Base-by-base conservation (phyloP, 2,888 invertebrate species). In the Lasioglossum zephyrum region DNA sequence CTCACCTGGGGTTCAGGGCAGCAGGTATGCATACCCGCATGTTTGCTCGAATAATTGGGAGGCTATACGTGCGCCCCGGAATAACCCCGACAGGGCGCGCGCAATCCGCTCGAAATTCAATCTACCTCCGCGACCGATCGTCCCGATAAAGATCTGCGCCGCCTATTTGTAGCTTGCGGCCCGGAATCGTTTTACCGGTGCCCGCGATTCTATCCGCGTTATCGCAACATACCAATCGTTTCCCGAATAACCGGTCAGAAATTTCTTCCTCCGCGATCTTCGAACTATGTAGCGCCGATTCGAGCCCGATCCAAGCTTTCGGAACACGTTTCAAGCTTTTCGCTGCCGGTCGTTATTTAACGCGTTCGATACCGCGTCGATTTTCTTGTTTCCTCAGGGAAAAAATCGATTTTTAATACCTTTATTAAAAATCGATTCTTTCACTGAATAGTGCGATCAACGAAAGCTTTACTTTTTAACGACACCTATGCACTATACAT, bases 1-100 rank as follows among this genome's bases (percentile, higher is more conserved):
- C 91, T 91, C 90, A 90, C 90, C 90, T 90, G 91, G 90, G 90
- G 88, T 91, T 88, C 90, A 76, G 85, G 81, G 80, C 77, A 87
- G 85, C 89, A 88, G 91, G 89, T 91, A 90, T 90, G 90, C 91
- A 89, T 89, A 89, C 90, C 91, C 90, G 90, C 90, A 89, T 91
- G 91, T 91, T 91, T 91, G 91, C 89, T 85, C 91, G 91, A 91
- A 91, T 91, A 91, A 91, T 91, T 91, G 91, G 89, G 82, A 91
- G 79, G 88, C 86, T 89, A 89, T 87, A 84, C 86, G 82, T 77
- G 80, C 79, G 81, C 82, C 60, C 84, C 49, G 88, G 82, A 84
- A 88, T 86, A 88, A 88, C 82, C 88, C 84, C 77, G 57, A 41
- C 73, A 63, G 69, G 69, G 49, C 60, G 53, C 63, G 63, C 63